These are phyloP conservation scores for Polypedilum pembai DNA, from an alignment of 1,140 invertebrate species.

Conservation along the genomic window DNA sequence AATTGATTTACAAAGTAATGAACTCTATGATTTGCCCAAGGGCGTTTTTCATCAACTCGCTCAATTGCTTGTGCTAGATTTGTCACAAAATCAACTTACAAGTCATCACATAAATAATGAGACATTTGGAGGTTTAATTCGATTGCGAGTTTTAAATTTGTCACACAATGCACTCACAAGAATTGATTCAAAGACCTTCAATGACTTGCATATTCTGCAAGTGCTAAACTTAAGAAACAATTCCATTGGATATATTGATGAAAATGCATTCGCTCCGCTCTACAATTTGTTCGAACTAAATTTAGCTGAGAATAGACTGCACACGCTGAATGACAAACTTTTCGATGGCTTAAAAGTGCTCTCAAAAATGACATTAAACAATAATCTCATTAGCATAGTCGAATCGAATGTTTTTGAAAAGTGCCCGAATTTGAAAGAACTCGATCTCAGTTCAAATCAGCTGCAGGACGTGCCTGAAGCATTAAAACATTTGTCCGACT, in stretches of 20 bases:
- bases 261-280: slow-evolving; percentile 75
- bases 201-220: slow-evolving; percentile 79
- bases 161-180: slow-evolving; percentile 74
- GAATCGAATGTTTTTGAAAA: slow-evolving; percentile 81
- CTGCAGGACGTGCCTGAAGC: slow-evolving; percentile 72
- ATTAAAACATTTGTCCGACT: slow-evolving; percentile 67
- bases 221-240: slow-evolving; percentile 82
- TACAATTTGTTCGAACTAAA: slow-evolving; percentile 82
- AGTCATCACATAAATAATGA: slow-evolving; percentile 73
- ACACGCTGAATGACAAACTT: slow-evolving; percentile 67
- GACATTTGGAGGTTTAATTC: slow-evolving; percentile 74
- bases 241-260: slow-evolving; percentile 75
- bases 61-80: slow-evolving; percentile 74
- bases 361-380: slow-evolving; percentile 73
- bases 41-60: slow-evolving; percentile 77
- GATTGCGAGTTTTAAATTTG: slow-evolving; percentile 75
- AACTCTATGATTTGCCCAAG: slow-evolving; percentile 65
- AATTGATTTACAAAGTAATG: slow-evolving; percentile 74
- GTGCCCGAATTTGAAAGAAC: slow-evolving; percentile 80
- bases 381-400: slow-evolving; percentile 72
- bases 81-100: slow-evolving; percentile 77
- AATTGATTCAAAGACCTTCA: slow-evolving; percentile 76
- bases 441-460: slow-evolving; percentile 81
- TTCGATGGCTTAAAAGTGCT: slow-evolving; percentile 80
- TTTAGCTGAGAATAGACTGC: slow-evolving; percentile 74